Conservation (phyloP, 2,888 invertebrate genomes). For the Agrypnus murinus region DNA sequence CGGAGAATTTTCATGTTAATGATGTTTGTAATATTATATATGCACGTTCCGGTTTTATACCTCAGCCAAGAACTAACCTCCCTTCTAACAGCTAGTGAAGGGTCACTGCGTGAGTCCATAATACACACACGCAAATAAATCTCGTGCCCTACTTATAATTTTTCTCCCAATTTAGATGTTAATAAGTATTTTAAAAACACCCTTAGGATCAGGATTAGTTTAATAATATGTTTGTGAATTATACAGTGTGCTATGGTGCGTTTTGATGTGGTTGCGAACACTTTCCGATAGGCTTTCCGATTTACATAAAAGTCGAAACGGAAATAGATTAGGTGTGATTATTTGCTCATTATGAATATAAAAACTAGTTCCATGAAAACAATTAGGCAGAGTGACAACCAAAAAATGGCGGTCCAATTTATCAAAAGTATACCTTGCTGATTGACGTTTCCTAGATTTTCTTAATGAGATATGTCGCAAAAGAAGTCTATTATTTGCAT, state of each 20-base stretch:
- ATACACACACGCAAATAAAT: constrained; percentile 44
- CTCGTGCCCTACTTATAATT: constrained; percentile 36
- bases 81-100: constrained; percentile 16
- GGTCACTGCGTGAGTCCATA: constrained; percentile 42
- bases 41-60: constrained; percentile 34
- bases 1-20: constrained; percentile 33
- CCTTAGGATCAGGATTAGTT: background rate
- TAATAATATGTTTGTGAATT: background rate
- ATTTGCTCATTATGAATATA: too few species aligned
- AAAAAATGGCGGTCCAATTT: too few species aligned
- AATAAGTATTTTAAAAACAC: constrained; percentile 25
- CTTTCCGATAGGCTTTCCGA: background rate
- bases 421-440: too few species aligned
- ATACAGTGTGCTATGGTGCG: background rate
- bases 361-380: too few species aligned
- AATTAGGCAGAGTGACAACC: too few species aligned
- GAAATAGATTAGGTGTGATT: too few species aligned
- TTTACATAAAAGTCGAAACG: too few species aligned
- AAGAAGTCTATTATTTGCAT: too few species aligned
- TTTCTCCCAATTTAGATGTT: constrained; percentile 37
- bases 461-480: too few species aligned
- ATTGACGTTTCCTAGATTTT: too few species aligned
- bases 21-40: constrained; percentile 37
- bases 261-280: background rate
- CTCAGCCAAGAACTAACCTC: constrained; percentile 17